Evolutionary conservation across 2,888 invertebrate species (phyloP).

Genomic region (Agelastica alni): DNA sequence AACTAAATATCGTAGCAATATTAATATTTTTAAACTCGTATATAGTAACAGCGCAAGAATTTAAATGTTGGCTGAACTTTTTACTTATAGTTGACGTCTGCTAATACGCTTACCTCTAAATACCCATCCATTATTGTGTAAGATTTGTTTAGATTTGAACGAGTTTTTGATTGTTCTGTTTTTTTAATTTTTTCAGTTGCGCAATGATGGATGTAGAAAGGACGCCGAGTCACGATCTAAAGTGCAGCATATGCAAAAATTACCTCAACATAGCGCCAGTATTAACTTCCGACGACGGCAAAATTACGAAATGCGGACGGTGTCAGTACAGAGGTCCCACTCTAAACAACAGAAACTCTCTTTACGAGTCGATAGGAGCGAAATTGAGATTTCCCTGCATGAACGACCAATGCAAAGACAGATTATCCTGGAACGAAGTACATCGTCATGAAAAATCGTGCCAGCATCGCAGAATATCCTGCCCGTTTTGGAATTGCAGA

Average conservation of each 20-base stretch:
- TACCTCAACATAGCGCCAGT: constrained; percentile 35
- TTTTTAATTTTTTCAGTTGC: neutral
- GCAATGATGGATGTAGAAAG: constrained; percentile 28
- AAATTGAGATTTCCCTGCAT: constrained; percentile 33
- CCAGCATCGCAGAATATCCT: constrained; percentile 23
- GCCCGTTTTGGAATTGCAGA: constrained; percentile 35
- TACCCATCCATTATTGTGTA: no score
- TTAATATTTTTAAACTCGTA: no score
- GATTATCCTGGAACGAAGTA: constrained; percentile 31
- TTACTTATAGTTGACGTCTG: no score
- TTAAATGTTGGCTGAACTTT: no score
- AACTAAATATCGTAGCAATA: no score
- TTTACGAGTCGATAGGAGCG: constrained; percentile 34
- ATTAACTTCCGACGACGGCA: constrained; percentile 33
- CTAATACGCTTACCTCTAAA: no score
- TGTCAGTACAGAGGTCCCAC: constrained; percentile 27
- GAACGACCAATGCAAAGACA: constrained; percentile 23
- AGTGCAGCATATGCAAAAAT: constrained; percentile 33
- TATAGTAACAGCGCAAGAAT: no score
- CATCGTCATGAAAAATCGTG: constrained; percentile 32
- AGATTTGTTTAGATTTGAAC: no score
- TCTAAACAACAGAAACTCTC: constrained; percentile 30
- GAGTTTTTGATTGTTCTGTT: neutral
- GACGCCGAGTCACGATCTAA: constrained; percentile 25
- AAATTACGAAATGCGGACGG: constrained; percentile 32